A percentile compares a stretch with the other conserved stretches of the same genome.
Evolutionary conservation across 2,888 invertebrate genomes (phyloP).

Genomic region (Labia minor): DNA sequence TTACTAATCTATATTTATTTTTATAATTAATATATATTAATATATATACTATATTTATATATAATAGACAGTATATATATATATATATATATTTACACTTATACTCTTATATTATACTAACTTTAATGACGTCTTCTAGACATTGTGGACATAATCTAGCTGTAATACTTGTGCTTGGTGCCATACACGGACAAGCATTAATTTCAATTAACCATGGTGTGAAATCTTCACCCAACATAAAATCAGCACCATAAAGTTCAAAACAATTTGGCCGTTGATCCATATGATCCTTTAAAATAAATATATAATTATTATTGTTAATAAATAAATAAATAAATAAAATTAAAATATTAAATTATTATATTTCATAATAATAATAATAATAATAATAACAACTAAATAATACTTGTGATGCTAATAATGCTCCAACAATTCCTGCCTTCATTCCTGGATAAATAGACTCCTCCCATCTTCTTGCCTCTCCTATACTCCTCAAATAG

Average conservation of each 20-base stretch:
- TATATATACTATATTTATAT: too few species aligned
- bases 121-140: conserved; percentile 77
- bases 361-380: too few species aligned
- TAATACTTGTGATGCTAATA: conserved; percentile 61
- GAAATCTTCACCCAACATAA: conserved; percentile 74
- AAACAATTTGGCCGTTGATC: conserved; percentile 62
- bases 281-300: conserved; percentile 47
- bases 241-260: conserved; percentile 87
- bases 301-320: too few species aligned
- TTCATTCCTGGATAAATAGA: conserved; percentile 76
- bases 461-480: conserved; percentile 58
- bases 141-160: conserved; percentile 69
- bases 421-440: conserved; percentile 66
- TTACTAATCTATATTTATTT: too few species aligned
- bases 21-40: too few species aligned
- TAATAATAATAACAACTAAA: too few species aligned
- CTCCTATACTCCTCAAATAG: conserved; percentile 58
- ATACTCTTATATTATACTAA: too few species aligned
- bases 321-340: too few species aligned
- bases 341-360: too few species aligned
- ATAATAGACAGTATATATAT: too few species aligned
- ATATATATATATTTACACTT: too few species aligned
- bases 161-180: conserved; percentile 75
- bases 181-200: conserved; percentile 78
- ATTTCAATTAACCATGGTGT: conserved; percentile 87